phyloP scores from a whole-genome alignment of 2,113 vertebrate species.

The Donacobius atricapilla region DNA sequence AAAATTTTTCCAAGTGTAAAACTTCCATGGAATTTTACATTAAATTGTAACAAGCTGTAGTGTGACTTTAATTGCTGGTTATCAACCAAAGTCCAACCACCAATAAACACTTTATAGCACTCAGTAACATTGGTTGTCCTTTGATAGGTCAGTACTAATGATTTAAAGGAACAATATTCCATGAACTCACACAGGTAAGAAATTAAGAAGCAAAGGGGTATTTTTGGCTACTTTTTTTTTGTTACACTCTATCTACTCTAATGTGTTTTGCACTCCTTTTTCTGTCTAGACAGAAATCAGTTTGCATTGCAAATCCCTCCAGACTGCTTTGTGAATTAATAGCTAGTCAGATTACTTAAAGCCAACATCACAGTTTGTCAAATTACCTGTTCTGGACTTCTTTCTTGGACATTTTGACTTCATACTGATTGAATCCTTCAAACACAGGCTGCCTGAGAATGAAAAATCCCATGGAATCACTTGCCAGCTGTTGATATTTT shows the following conservation, averaged over 20 bases:
- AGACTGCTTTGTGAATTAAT: constrained; percentile 74
- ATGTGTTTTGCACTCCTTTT: constrained; percentile 74
- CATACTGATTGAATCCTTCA: constrained; percentile 66
- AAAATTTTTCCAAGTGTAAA: neutral
- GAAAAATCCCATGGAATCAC: constrained; percentile 41
- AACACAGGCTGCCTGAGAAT: constrained; percentile 36
- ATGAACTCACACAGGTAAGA: constrained; percentile 23
- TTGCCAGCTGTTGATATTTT: constrained; percentile 73
- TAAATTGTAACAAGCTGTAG: neutral
- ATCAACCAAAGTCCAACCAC: neutral
- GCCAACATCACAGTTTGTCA: constrained; percentile 70
- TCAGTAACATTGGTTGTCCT: neutral
- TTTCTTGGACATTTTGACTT: constrained; percentile 64
- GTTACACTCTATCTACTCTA: constrained; percentile 49
- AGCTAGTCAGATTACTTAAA: constrained; percentile 70
- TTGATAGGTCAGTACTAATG: neutral
- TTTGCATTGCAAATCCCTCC: constrained; percentile 70
- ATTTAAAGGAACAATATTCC: constrained; percentile 10
- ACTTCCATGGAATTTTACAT: neutral
- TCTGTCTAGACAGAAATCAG: constrained; percentile 80
- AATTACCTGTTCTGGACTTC: constrained; percentile 64
- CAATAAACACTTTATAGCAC: neutral
- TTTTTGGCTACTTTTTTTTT: constrained; percentile 30
- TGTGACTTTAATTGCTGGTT: neutral
- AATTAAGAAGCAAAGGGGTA: constrained; percentile 2